Evolutionary conservation across 2,113 vertebrate genomes (phyloP).

Genomic region (Cairina moschata): DNA sequence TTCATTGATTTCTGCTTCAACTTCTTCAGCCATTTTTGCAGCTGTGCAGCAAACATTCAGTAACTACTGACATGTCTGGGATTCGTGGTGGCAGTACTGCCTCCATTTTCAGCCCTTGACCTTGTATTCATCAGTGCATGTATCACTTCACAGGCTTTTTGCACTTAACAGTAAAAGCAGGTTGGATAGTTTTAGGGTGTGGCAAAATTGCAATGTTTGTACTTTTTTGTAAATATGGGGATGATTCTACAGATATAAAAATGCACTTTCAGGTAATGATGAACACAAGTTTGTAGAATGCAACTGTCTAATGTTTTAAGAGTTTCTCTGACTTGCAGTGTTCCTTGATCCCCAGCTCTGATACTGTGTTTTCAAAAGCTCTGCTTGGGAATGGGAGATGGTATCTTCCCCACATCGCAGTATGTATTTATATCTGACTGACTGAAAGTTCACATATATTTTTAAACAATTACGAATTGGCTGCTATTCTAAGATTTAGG

Average conservation of each 20-base stretch:
- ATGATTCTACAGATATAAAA: slow-evolving; percentile 39
- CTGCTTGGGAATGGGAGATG: background rate
- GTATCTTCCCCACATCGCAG: background rate
- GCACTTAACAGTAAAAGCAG: slow-evolving; percentile 52
- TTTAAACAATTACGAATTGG: slow-evolving; percentile 19
- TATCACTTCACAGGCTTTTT: background rate
- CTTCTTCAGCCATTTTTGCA: background rate
- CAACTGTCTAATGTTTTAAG: background rate
- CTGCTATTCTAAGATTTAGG: slow-evolving; percentile 40
- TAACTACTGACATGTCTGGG: background rate
- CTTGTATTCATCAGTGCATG: background rate
- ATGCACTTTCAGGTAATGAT: slow-evolving; percentile 48
- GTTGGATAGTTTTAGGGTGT: background rate
- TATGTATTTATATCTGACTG: slow-evolving; percentile 30
- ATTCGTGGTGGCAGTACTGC: background rate
- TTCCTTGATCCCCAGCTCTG: background rate
- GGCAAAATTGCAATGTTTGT: slow-evolving; percentile 40
- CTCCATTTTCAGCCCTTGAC: background rate
- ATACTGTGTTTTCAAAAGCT: background rate
- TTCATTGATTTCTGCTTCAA: background rate
- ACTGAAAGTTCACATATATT: slow-evolving; percentile 13
- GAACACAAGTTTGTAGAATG: slow-evolving; percentile 12
- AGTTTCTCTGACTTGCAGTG: background rate
- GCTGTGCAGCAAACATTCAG: background rate
- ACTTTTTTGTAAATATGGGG: slow-evolving; percentile 44